Conservation (phyloP, 2,888 invertebrate genomes). For the Dascillus cervinus region DNA sequence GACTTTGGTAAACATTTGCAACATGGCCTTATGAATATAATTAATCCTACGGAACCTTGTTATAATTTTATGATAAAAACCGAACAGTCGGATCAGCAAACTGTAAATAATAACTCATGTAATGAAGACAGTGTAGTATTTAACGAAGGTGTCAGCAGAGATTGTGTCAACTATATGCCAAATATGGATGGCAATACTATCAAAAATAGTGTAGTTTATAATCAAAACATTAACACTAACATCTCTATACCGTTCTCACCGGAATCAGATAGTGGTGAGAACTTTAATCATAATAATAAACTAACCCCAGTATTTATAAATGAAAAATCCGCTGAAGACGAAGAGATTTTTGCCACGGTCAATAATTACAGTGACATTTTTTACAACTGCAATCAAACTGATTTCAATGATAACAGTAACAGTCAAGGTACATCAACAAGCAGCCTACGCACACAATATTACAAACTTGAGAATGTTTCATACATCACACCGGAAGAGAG, state of each 20-base stretch:
- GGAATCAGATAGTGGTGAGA: constrained; percentile 12
- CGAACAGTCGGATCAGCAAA: constrained; percentile 9
- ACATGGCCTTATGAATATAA: constrained; percentile 12
- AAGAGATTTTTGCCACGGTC: constrained; percentile 11
- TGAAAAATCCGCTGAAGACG: constrained; percentile 9
- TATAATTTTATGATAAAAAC: constrained; percentile 13
- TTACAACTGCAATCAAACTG: constrained; percentile 5
- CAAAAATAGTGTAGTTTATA: constrained; percentile 14
- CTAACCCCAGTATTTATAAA: constrained; percentile 13
- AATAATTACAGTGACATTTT: constrained; percentile 11
- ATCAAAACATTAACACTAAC: constrained; percentile 11
- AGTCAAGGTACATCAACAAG: constrained; percentile 1
- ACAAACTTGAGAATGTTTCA: constrained; percentile 6
- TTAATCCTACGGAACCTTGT: constrained; percentile 11
- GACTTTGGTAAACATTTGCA: constrained; percentile 13
- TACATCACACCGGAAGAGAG: constrained; percentile 18
- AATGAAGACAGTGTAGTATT: constrained; percentile 8
- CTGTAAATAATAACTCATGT: constrained; percentile 12
- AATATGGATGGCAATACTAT: constrained; percentile 5
- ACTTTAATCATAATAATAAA: constrained; percentile 15
- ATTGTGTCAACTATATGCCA: no score
- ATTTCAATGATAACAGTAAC: neutral
- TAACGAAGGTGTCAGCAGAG: constrained; percentile 9
- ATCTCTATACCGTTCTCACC: constrained; percentile 13
- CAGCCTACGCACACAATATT: no score